phyloP scores from a whole-genome alignment of 2,113 vertebrate genomes.

The Neogale vison region DNA sequence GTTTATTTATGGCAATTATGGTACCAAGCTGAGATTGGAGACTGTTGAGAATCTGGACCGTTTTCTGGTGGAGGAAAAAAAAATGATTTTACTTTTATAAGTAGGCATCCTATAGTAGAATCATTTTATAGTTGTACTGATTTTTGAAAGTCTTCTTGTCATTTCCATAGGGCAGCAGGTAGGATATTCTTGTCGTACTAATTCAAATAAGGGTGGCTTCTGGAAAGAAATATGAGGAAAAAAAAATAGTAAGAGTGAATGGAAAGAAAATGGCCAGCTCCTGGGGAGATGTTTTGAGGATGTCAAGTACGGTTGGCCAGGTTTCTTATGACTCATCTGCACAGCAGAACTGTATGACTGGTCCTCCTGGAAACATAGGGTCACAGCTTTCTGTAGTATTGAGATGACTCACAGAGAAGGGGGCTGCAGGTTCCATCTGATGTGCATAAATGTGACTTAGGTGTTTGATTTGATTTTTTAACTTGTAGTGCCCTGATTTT shows the following conservation, averaged over 20 bases:
- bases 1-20: slow-evolving; percentile 81
- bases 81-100: slow-evolving; percentile 70
- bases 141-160: slow-evolving; percentile 50
- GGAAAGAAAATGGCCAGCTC: slow-evolving; percentile 34
- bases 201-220: slow-evolving; percentile 39
- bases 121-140: slow-evolving; percentile 46
- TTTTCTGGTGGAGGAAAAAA: slow-evolving; percentile 57
- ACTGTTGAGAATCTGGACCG: slow-evolving; percentile 75
- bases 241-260: slow-evolving; percentile 14
- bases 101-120: slow-evolving; percentile 67
- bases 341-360: not conserved
- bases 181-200: slow-evolving; percentile 52
- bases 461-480: slow-evolving; percentile 47
- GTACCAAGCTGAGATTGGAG: slow-evolving; percentile 72
- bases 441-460: not conserved
- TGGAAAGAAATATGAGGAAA: slow-evolving; percentile 20
- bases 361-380: slow-evolving; percentile 54
- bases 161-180: slow-evolving; percentile 55
- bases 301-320: slow-evolving; percentile 37
- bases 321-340: slow-evolving; percentile 55
- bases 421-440: not conserved
- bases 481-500: not conserved
- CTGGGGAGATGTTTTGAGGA: slow-evolving; percentile 27
- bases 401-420: slow-evolving; percentile 57
- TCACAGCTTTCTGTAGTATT: slow-evolving; percentile 26